Conservation (phyloP, 1,140 invertebrate genomes). For the Penaeus indicus region DNA sequence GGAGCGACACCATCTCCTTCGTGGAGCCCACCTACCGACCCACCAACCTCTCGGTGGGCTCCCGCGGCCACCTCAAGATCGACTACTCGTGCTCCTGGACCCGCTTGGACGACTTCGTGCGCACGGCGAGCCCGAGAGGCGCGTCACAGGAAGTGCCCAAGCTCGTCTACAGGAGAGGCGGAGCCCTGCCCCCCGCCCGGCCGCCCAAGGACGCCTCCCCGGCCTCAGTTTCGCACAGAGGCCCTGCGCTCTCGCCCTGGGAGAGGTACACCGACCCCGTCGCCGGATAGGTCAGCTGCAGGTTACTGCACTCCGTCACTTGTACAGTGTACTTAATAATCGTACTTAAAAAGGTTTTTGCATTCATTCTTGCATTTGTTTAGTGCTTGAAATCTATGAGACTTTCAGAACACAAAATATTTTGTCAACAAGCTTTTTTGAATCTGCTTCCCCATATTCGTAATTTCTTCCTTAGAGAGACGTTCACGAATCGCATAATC, state of each 20-base stretch:
- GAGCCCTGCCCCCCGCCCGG: background rate
- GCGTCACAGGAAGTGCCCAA: background rate
- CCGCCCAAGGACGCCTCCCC: background rate
- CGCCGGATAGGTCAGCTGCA: slow-evolving; percentile 7
- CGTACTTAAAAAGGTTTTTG: background rate
- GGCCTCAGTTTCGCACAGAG: background rate
- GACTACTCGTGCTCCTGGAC: slow-evolving; percentile 59
- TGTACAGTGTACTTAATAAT: background rate
- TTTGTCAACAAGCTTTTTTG: no score
- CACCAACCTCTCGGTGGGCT: slow-evolving; percentile 52
- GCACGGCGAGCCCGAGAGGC: slow-evolving; percentile 36
- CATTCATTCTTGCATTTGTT: no score
- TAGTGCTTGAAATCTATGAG: no score
- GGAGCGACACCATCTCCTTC: slow-evolving; percentile 43
- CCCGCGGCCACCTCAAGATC: slow-evolving; percentile 49
- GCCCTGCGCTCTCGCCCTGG: background rate
- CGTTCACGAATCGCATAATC: no score
- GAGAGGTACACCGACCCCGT: slow-evolving; percentile 36
- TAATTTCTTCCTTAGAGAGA: no score
- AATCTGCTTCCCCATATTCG: no score
- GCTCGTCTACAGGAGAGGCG: background rate
- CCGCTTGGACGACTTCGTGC: slow-evolving; percentile 51
- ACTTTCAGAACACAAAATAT: no score
- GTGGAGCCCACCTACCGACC: slow-evolving; percentile 47
- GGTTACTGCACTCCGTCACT: background rate